Evolutionary conservation across 2,113 vertebrate species (phyloP).

Genomic region (Dryoscopus gambensis): DNA sequence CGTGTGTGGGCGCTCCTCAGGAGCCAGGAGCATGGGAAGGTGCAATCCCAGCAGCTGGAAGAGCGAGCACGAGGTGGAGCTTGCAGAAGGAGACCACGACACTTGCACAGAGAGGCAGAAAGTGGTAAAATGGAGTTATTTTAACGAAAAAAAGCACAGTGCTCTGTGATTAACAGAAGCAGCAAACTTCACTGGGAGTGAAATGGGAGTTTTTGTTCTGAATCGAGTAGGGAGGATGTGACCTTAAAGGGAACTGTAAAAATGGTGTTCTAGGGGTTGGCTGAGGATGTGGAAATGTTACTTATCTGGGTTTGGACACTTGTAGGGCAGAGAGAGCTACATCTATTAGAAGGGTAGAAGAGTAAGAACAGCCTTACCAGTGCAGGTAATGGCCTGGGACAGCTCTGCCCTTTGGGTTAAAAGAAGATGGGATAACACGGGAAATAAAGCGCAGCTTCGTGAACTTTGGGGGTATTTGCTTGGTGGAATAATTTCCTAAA

Average conservation of each 20-base stretch:
- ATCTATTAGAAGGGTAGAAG: too few relatives aligned
- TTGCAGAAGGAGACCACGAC: not conserved
- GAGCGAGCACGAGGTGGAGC: not conserved
- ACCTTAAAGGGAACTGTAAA: not conserved
- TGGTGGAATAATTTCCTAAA: not conserved
- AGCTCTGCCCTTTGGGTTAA: not conserved
- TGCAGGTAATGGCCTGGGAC: not conserved
- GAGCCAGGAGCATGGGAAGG: not conserved
- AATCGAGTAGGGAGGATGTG: not conserved
- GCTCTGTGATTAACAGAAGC: not conserved
- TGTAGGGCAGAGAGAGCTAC: not conserved
- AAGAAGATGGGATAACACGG: not conserved
- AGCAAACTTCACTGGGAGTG: not conserved
- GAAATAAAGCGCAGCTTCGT: not conserved
- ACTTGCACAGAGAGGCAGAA: not conserved
- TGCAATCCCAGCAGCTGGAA: not conserved
- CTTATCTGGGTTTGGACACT: not conserved
- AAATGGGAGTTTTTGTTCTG: not conserved
- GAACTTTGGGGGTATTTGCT: not conserved
- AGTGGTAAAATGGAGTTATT: not conserved
- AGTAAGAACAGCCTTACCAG: not conserved
- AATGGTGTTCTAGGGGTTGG: not conserved
- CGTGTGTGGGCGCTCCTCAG: rapidly evolving
- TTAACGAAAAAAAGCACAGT: not conserved
- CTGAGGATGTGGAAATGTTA: not conserved